Evolutionary conservation across 2,888 invertebrate species (phyloP), one percentile per base, ranked within the genome.

Genomic region (Tiphia femorata): DNA sequence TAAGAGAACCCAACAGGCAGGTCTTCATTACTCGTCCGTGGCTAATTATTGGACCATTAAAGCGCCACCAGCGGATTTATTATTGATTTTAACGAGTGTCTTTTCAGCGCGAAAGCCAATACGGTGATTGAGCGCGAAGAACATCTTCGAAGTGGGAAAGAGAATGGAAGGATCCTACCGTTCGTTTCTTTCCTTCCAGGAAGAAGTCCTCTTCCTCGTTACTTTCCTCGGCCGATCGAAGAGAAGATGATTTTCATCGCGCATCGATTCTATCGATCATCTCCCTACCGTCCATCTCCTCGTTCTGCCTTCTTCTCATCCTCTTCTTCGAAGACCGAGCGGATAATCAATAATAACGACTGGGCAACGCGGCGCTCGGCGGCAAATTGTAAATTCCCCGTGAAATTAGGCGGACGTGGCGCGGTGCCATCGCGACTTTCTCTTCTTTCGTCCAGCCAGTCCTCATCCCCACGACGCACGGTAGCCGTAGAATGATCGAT

Each of bases 1-100:
- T n/a, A n/a, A n/a, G n/a, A n/a, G n/a, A n/a, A n/a, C n/a, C n/a
- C n/a, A n/a, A n/a, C n/a, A n/a, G n/a, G n/a, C n/a, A n/a, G n/a
- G n/a, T n/a, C n/a, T n/a, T 62, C 54, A 56, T 62, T 46, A 54
- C 37, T 12, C 49, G 47, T 19, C 62, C n/a, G n/a, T n/a, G 59
- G 67, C 63, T 71, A 75, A 78, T 77, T 77, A 72, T 65, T 54
- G 64, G 62, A 63, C 75, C 64, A 65, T 75, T 73, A 73, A 69
- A 33, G 14, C 64, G 57, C 63, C 49, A 64, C 53, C 40, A 46
- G n/a, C n/a, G n/a, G n/a, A n/a, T n/a, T n/a, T n/a, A n/a, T 72
- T 72, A 76, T 73, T 71, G 72, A 76, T 73, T 75, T 72, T 62
- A 70, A 72, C 56, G 58, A 46, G 30, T 64, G 51, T n/a, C n/a